A percentile compares a stretch with the other conserved stretches of the same genome.
phyloP scores from a whole-genome alignment of 2,888 invertebrate genomes.

The Ochropleura plecta region DNA sequence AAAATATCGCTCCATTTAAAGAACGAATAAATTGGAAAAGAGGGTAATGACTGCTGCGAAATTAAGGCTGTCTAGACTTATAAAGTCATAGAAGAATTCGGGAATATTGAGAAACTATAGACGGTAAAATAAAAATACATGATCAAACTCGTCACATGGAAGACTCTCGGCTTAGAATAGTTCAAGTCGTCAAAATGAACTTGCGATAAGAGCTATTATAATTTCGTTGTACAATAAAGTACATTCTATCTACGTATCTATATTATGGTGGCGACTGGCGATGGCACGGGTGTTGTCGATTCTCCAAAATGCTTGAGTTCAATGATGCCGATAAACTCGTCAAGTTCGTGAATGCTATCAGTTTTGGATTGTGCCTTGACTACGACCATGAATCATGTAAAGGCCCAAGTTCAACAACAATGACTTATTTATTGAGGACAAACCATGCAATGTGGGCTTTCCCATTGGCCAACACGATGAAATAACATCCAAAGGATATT shows the following conservation, averaged over 20 bases:
- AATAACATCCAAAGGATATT: neutral
- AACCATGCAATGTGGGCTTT: neutral
- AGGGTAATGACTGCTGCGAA: neutral
- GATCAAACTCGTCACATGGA: neutral
- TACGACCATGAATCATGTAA: slow-evolving; percentile 22
- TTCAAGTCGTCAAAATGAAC: neutral
- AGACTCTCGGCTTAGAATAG: neutral
- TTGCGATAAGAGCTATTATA: neutral
- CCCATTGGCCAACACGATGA: neutral
- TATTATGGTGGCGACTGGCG: slow-evolving; percentile 16
- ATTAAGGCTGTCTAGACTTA: slow-evolving; percentile 18
- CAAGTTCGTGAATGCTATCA: slow-evolving; percentile 28
- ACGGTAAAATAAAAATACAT: neutral
- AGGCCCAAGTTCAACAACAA: slow-evolving; percentile 25
- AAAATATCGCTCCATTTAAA: slow-evolving; percentile 44
- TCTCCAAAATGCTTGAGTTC: slow-evolving; percentile 33
- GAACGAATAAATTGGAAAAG: slow-evolving; percentile 13
- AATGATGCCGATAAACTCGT: slow-evolving; percentile 22
- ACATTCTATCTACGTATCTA: neutral
- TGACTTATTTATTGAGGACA: neutral
- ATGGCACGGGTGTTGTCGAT: slow-evolving; percentile 24
- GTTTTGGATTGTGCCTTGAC: slow-evolving; percentile 32
- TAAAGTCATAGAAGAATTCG: neutral
- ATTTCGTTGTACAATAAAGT: neutral
- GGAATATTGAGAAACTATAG: neutral